Base-by-base conservation (phyloP, 2,113 vertebrate species). In the Nettapus auritus region DNA sequence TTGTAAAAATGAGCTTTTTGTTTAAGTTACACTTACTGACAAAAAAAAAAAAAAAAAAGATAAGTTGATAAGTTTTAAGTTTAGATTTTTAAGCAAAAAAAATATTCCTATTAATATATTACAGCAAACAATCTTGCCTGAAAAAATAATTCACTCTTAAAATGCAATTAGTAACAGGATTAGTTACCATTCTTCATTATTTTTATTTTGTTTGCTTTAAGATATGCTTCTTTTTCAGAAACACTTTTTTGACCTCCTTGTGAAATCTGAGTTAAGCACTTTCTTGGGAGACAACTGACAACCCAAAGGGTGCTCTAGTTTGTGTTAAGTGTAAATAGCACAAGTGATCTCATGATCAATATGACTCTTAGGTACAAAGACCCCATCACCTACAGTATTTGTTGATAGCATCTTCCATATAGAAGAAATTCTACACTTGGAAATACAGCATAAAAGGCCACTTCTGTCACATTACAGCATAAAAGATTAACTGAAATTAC, bases 1-100 rank as follows among this genome's bases (percentile, higher is more conserved):
- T 71, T 82, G 66, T 91, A 87, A 64, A 86, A 83, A 84, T 73
- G 50, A 94, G 78, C 38, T 86, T 74, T 52, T 77, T 60, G 53
- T 44, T 31, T 1, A 82, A 82, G 75, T 79, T 66, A 80, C 5
- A 6, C 44, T 87, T 74, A 73, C 5, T 64, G 7, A 26, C 4
- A 59, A 60, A 74, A 29, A 13, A 26, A n/a, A n/a, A n/a, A n/a
- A n/a, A n/a, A n/a, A n/a, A n/a, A n/a, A n/a, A n/a, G n/a, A n/a
- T n/a, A n/a, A n/a, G n/a, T n/a, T n/a, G 50, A 52, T 13, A 52
- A 52, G 5, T 18, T 60, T 83, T 55, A 73, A 68, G 13, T 23
- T 59, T 67, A 81, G 56, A 42, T 64, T 23, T 82, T 77, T 46
- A 70, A 77, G 42, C 11, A 56, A 57, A 82, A 88, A 25, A 18